These are phyloP conservation scores for Neostethus bicornis DNA, from an alignment of 2,797 vertebrate species.

Conservation along the genomic window DNA sequence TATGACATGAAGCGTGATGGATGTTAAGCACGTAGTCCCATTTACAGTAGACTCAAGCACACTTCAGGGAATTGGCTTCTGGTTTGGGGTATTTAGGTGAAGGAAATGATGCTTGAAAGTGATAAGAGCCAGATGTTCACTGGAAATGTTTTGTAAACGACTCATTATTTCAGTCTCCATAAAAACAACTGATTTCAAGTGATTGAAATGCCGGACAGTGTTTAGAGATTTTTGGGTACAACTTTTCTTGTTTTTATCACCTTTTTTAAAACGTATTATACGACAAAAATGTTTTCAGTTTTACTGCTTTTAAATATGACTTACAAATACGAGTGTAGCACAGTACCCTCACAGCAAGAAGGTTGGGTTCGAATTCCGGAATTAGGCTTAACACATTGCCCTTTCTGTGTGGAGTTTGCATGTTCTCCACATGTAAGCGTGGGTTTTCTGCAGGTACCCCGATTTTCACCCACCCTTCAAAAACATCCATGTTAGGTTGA, in stretches of 20 bases:
- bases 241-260: neutral
- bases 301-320: neutral
- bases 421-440: too few relatives aligned
- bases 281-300: neutral
- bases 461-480: too few relatives aligned
- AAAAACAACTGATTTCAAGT: slow-evolving; percentile 9
- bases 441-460: too few relatives aligned
- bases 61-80: slow-evolving; percentile 50
- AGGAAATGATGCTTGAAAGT: slow-evolving; percentile 62
- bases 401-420: too few relatives aligned
- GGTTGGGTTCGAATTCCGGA: too few relatives aligned
- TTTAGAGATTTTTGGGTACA: neutral
- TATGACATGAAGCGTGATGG: slow-evolving; percentile 36
- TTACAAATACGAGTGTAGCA: too few relatives aligned
- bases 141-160: slow-evolving; percentile 50
- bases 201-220: neutral
- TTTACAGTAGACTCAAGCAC: slow-evolving; percentile 37
- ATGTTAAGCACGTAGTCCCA: slow-evolving; percentile 56
- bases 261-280: neutral
- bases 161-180: slow-evolving; percentile 27
- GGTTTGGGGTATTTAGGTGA: slow-evolving; percentile 39
- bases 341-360: too few relatives aligned
- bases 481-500: too few relatives aligned
- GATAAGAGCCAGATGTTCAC: slow-evolving; percentile 69
- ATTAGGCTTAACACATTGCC: too few relatives aligned